Evolutionary conservation across 2,797 vertebrate genomes (phyloP), one percentile per base, ranked within the genome.

Genomic region (Karalla daura): DNA sequence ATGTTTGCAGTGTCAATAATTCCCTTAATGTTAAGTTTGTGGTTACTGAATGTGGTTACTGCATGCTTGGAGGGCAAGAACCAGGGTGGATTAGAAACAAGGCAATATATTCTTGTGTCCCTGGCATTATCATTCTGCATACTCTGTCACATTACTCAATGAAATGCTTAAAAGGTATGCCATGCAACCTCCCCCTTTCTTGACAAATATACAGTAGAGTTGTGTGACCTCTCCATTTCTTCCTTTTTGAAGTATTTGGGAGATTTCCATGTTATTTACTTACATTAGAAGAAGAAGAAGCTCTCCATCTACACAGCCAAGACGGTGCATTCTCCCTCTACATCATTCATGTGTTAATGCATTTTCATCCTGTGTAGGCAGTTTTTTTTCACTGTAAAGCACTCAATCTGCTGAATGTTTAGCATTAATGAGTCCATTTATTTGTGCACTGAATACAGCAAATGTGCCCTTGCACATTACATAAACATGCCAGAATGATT

Each of bases 351-450:
- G 46, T 25, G 27, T 49, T 49, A 18, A 64, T 51, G 33, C 46
- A 8, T 63, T 63, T 62, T 68, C 46, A 44, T 65, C 5, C 23
- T 53, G 20, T 53, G 8, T 25, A 23, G 35, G 18, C 44, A 66
- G 45, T 41, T 12, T 66, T 81, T 75, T n/a, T n/a, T n/a, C n/a
- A n/a, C 17, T 54, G 18, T 25, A 54, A 43, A 14, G 24, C 52
- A 36, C 49, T 63, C 46, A 9, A 24, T 41, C 32, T 46, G 35
- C 46, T 9, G 21, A 28, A 67, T 64, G 45, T 62, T 39, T 21
- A 43, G 12, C 41, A 49, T 21, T 23, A 30, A 51, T 59, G 15
- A 43, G 46, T 51, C 18, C 17, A 53, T 33, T 51, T 50, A 58
- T 53, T 23, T 24, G 3, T 1, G 2, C 14, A 5, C 33, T 40